Base-by-base conservation (phyloP, 2,797 vertebrate genomes). In the Propithecus perrieri region DNA sequence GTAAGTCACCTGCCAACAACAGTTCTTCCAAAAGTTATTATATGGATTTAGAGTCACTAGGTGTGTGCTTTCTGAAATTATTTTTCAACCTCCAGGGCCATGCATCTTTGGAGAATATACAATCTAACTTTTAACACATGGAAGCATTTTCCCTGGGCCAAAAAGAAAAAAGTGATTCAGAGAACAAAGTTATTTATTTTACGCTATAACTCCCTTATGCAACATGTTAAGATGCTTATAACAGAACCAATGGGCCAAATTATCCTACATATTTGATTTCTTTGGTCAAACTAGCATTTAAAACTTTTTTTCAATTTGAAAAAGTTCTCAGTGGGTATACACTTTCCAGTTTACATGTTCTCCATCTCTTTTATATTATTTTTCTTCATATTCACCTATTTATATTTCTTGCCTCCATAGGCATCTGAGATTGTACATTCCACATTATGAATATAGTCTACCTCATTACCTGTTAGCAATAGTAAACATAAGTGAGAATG, bases 1-100 rank as follows among this genome's bases (percentile, higher is more conserved):
- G 6, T 78, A 89, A 92, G 35, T 90, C 50, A 94, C 61, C 13
- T 81, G 63, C 20, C 59, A 92, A 95, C 2, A 92, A 76, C 33
- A 92, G 50, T 95, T 90, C 69, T 93, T 91, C 85, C 48, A 35
- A 71, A 97, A 91, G 48, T 88, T 96, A 86, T 74, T 92, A 61
- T n/a, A 14, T 75, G n/a, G 61, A 88, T 95, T 97, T 94, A 89
- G 88, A 97, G 80, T 53, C 17, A 59, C 78, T 63, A 86, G n/a
- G n/a, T 55, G 57, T 90, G 48, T 69, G 61, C 84, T 95, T 81
- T 81, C 48, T 88, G 61, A 96, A 93, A 95, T 93, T 85, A 90
- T 90, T 95, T 94, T 93, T 95, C 74, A 92, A 89, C 50, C 59
- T 92, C 35, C 3, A 95, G 79, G 61, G 67, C 35, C 67, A 79